Evolutionary conservation across 2,113 vertebrate species (phyloP).

Genomic region (Urocynchramus pylzowi): DNA sequence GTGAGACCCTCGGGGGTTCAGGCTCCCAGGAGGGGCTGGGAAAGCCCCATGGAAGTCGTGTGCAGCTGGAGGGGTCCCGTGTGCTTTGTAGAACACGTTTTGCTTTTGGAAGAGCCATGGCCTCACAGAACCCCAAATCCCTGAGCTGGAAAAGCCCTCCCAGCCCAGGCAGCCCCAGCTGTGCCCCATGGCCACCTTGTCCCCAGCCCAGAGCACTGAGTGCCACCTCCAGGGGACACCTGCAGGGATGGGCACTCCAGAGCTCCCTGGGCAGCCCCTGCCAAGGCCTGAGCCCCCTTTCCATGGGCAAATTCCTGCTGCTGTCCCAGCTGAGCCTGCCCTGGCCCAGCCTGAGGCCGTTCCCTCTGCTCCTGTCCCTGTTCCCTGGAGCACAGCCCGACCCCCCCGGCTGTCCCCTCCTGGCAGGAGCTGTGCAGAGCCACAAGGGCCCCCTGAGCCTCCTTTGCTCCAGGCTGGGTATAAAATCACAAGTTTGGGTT

Average conservation of each 20-base stretch:
- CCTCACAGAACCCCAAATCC: too few relatives aligned
- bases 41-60: too few relatives aligned
- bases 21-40: rapidly evolving
- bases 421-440: neutral
- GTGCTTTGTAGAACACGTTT: neutral
- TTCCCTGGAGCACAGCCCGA: neutral
- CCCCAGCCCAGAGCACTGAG: neutral
- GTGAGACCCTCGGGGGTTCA: neutral
- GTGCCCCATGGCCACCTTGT: neutral
- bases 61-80: neutral
- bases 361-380: neutral
- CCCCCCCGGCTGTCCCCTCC: neutral
- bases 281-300: neutral
- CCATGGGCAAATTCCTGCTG: neutral
- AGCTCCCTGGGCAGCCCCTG: neutral
- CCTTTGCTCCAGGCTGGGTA: rapidly evolving
- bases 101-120: rapidly evolving
- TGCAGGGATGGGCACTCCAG: neutral
- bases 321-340: neutral
- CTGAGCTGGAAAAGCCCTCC: neutral
- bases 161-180: rapidly evolving
- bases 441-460: neutral
- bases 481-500: neutral
- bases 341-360: neutral
- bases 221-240: neutral